These are phyloP conservation scores for Sinelater perroti DNA, from an alignment of 2,888 invertebrate species.

Conservation along the genomic window DNA sequence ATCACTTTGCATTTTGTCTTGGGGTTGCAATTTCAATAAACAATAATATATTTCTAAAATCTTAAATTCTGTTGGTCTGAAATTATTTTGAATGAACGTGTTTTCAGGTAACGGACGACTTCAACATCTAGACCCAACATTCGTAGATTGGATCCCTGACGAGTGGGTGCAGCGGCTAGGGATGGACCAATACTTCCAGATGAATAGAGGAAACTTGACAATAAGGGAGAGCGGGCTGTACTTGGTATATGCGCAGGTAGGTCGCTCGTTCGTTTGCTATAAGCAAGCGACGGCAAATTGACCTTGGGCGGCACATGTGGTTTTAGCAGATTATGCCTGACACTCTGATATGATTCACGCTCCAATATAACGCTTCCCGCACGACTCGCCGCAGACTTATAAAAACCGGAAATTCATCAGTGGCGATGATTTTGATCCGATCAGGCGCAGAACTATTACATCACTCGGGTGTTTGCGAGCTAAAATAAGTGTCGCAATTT, in stretches of 20 bases:
- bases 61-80: no score
- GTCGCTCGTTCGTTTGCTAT: background rate
- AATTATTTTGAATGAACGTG: no score
- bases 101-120: constrained; percentile 71
- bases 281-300: background rate
- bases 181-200: constrained; percentile 69
- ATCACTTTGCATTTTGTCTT: no score
- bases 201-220: constrained; percentile 70
- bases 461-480: no score
- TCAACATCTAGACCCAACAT: constrained; percentile 69
- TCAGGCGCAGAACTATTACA: background rate
- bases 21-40: background rate
- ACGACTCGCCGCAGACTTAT: no score
- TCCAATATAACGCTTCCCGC: background rate
- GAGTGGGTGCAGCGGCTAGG: constrained; percentile 70
- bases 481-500: no score
- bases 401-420: constrained; percentile 2
- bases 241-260: constrained; percentile 78
- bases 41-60: background rate
- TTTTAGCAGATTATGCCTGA: constrained; percentile 5
- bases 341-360: constrained; percentile 8
- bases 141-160: constrained; percentile 73
- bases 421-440: background rate
- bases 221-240: constrained; percentile 78
- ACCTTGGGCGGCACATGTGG: constrained; percentile 8